Percentiles rank a stretch among this genome's conserved stretches.
Conservation (phyloP, 2,797 vertebrate genomes). For the Lacerta bilineata region DNA sequence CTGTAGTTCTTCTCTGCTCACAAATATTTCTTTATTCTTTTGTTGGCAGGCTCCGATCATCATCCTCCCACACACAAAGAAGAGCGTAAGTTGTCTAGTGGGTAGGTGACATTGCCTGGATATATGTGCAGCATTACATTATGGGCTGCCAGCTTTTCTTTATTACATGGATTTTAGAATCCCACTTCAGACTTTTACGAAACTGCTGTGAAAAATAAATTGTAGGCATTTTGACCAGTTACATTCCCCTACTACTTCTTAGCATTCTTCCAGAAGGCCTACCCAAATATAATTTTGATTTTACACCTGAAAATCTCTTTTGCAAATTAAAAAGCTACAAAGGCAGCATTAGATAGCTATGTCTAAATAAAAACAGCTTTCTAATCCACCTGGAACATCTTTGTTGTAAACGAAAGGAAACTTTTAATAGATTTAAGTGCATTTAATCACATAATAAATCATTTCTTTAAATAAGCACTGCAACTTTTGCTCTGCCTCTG, state of each 20-base stretch:
- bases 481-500: not conserved
- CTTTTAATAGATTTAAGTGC: too few relatives aligned
- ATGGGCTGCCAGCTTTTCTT: not conserved
- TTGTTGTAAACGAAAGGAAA: not conserved
- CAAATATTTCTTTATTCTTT: not conserved
- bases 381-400: not conserved
- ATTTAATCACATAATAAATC: not conserved
- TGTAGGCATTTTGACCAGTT: not conserved
- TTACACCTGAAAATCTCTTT: not conserved
- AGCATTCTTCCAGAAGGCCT: not conserved
- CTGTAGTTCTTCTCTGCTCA: not conserved
- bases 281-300: not conserved
- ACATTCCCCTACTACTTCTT: not conserved
- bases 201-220: not conserved
- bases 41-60: not conserved
- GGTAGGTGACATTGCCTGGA: not conserved
- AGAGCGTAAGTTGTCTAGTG: not conserved
- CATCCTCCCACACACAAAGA: not conserved
- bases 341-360: not conserved
- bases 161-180: not conserved
- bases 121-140: not conserved
- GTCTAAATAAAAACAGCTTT: not conserved
- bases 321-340: not conserved
- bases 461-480: not conserved
- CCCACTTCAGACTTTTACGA: not conserved